These are phyloP conservation scores for Phrixothrix hirtus DNA, from an alignment of 2,888 invertebrate genomes.

Conservation along the genomic window DNA sequence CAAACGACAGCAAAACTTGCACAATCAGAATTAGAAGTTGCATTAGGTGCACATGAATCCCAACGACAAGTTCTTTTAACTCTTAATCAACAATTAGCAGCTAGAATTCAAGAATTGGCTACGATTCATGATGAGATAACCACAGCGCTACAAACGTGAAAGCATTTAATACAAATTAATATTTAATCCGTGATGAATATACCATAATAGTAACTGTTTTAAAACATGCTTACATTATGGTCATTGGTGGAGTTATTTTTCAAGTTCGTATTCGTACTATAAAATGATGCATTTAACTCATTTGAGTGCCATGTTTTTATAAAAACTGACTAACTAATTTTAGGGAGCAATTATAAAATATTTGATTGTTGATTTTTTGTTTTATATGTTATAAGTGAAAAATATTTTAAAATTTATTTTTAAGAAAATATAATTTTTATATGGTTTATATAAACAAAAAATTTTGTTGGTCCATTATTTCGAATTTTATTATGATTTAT, in stretches of 20 bases:
- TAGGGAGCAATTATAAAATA: background rate
- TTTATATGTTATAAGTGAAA: background rate
- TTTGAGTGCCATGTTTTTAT: constrained; percentile 19
- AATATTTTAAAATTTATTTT: too few relatives aligned
- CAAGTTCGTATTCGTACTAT: constrained; percentile 20
- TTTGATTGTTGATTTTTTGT: background rate
- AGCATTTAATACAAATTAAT: constrained; percentile 9
- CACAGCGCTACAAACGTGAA: constrained; percentile 72
- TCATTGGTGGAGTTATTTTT: constrained; percentile 13
- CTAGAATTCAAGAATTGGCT: constrained; percentile 77
- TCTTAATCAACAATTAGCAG: constrained; percentile 80
- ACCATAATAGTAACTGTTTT: constrained; percentile 13
- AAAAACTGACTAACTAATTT: constrained; percentile 1
- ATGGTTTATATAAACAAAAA: too few relatives aligned
- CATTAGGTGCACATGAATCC: constrained; percentile 78
- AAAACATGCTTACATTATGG: constrained; percentile 24
- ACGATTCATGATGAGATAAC: constrained; percentile 83
- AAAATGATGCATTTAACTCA: constrained; percentile 23
- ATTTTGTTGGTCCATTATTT: too few relatives aligned
- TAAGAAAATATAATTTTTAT: too few relatives aligned
- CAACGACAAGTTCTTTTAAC: constrained; percentile 80
- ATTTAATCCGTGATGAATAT: constrained; percentile 12
- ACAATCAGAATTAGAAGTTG: constrained; percentile 79
- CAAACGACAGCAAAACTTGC: constrained; percentile 72
- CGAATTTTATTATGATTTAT: too few relatives aligned